Conservation (phyloP, 2,797 vertebrate species). For the Cuculus canorus region DNA sequence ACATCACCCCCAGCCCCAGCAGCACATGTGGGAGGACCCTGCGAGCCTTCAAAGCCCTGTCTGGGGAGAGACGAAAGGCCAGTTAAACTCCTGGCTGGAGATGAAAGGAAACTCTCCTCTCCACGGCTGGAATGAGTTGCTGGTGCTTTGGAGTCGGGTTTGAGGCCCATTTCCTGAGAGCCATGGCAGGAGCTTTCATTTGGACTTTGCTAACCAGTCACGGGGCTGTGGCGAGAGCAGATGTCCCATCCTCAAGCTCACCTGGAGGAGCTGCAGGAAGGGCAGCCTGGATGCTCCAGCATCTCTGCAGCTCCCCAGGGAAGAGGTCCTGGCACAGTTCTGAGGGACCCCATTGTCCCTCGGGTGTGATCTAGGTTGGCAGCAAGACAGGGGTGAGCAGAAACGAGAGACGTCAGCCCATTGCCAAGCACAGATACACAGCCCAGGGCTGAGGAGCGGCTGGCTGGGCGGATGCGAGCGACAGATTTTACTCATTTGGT, state of each 20-base stretch:
- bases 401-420: neutral
- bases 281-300: neutral
- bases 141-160: conserved; percentile 1
- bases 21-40: conserved; percentile 47
- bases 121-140: conserved; percentile 42
- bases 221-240: neutral
- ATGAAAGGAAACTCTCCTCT: conserved; percentile 51
- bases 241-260: neutral
- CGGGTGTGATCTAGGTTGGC: neutral
- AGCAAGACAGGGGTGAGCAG: neutral
- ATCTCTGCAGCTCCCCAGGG: neutral
- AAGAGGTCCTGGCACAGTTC: fast-evolving
- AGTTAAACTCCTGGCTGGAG: conserved; percentile 46
- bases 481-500: conserved; percentile 66
- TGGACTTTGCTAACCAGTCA: neutral
- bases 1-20: neutral
- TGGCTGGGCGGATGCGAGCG: neutral
- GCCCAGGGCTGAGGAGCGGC: neutral
- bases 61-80: conserved; percentile 34
- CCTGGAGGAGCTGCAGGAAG: neutral
- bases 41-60: conserved; percentile 42
- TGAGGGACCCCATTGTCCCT: fast-evolving
- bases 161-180: conserved; percentile 8
- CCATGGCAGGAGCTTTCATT: neutral
- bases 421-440: fast-evolving